Percentiles rank a stretch among this genome's conserved stretches.
Evolutionary conservation across 2,113 vertebrate species (phyloP).

Genomic region (Chloropsis hardwickii): DNA sequence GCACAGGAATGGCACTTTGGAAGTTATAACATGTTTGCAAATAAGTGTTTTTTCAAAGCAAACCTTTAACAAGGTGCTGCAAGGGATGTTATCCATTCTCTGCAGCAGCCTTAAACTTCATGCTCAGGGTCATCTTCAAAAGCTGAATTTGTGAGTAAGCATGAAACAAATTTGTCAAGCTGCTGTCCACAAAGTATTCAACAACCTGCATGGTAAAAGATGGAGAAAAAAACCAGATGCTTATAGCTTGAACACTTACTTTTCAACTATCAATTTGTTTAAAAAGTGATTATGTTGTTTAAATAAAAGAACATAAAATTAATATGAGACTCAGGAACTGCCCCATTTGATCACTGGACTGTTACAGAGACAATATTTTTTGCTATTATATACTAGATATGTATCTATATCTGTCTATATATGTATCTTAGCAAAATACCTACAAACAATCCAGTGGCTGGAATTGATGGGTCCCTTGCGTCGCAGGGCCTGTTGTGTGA

Average conservation of each 20-base stretch:
- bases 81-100: not conserved
- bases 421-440: not conserved
- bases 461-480: not conserved
- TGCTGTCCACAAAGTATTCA: not conserved
- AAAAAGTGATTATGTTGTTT: not conserved
- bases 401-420: not conserved
- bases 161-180: slow-evolving; percentile 7
- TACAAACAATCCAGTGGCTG: not conserved
- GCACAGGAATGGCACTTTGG: not conserved
- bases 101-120: not conserved
- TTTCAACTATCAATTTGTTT: not conserved
- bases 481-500: not conserved
- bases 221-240: not conserved
- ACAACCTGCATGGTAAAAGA: not conserved
- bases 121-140: slow-evolving; percentile 5
- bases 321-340: not conserved
- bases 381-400: not conserved
- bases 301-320: not conserved
- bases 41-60: not conserved
- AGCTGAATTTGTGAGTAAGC: slow-evolving; percentile 16
- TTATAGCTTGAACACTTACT: not conserved
- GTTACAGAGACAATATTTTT: not conserved
- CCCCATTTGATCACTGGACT: not conserved
- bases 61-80: not conserved
- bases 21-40: not conserved